Percentiles rank a stretch among this genome's conserved stretches.
These are phyloP conservation scores for Phrynocephalus forsythii DNA, from an alignment of 2,797 vertebrate genomes.

Conservation along the genomic window DNA sequence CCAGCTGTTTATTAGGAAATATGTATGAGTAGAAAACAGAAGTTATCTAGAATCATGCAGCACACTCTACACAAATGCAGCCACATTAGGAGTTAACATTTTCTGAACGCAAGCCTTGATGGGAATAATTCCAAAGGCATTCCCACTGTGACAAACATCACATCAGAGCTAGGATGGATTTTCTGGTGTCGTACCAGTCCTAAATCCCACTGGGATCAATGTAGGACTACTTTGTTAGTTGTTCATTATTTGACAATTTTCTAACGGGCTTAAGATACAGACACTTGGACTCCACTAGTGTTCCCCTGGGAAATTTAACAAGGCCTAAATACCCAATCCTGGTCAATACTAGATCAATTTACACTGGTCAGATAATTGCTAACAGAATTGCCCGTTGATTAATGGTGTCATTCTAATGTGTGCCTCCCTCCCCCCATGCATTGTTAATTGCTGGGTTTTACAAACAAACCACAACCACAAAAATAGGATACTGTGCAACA, in stretches of 20 bases:
- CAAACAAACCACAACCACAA: not conserved
- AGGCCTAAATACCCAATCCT: slow-evolving; percentile 7
- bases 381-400: slow-evolving; percentile 26
- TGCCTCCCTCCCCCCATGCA: not conserved
- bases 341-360: slow-evolving; percentile 13
- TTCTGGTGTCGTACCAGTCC: not conserved
- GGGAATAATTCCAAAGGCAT: slow-evolving; percentile 3
- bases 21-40: not conserved
- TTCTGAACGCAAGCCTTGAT: not conserved
- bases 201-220: not conserved
- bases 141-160: slow-evolving; percentile 10
- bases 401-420: not conserved
- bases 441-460: not conserved
- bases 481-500: not conserved
- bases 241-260: not conserved
- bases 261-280: slow-evolving; percentile 19
- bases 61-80: not conserved
- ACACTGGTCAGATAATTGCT: slow-evolving; percentile 23
- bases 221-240: slow-evolving; percentile 14
- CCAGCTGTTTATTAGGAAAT: not conserved
- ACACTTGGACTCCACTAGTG: slow-evolving; percentile 18
- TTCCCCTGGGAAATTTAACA: slow-evolving; percentile 25
- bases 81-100: not conserved
- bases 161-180: slow-evolving; percentile 11
- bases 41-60: not conserved